Base-by-base conservation (phyloP, 92 coral and sea anemone species). In the Hydrozoanthus gracilis region DNA sequence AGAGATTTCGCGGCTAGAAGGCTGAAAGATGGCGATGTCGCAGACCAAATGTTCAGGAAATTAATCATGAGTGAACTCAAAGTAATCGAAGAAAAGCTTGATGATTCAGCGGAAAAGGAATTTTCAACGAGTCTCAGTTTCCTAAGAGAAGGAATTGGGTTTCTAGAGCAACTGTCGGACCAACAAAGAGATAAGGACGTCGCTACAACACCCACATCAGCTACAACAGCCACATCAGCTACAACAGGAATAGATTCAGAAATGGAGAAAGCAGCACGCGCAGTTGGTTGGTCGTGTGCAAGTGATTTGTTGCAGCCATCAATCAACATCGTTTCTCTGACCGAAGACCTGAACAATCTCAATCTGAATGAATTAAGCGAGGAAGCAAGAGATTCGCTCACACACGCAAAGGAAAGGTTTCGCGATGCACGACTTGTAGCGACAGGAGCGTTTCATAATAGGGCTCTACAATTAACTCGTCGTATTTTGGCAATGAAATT, bases 51-150 rank as follows among this genome's bases (percentile, higher is more conserved):
- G 35, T 88, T 84, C 44, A 84, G 84, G 49, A 77, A 66, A 3
- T 52, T 88, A 35, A 74, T 88, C 56, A 78, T 88, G 27, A 73
- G 91, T 20, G 91, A 83, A 83, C 77, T 83, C 44, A 74, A 88
- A 61, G 91, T 83, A 17, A 83, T 83, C 78, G 83, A 88, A 4
- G 73, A 76, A 39, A 88, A 88, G 58, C 73, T 83, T 64, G 84
- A 83, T 15, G 88, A 88, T 5, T 17, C 75, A 71, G 67, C 88
- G 45, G 83, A 84, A 62, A 83, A 64, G 64, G 76, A 75, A 7
- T 47, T 88, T 49, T 15, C 68, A 39, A 52, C 71, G 12, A 89
- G 86, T 16, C 35, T 74, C 62, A 69, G 88, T 73, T 89, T 88
- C 75, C 83, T 62, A 64, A 49, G 49, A 48, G 76, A 86, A 86